Percentiles rank a stretch among this genome's conserved stretches.
Evolutionary conservation across 2,113 vertebrate species (phyloP).

Genomic region (Spilogale gracilis): DNA sequence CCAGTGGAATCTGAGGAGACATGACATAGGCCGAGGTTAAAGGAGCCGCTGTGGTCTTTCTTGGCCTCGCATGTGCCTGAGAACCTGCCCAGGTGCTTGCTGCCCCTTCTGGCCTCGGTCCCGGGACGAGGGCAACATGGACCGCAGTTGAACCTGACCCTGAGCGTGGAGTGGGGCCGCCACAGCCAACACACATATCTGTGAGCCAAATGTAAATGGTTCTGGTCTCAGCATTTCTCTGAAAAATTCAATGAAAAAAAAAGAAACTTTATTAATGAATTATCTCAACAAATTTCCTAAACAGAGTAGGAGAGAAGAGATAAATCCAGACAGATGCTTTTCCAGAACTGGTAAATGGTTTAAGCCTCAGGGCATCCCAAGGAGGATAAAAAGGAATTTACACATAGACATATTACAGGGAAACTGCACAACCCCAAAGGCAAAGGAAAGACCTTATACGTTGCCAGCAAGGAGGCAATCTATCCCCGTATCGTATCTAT

Average conservation of each 20-base stretch:
- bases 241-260: neutral
- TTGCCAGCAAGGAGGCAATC: neutral
- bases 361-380: neutral
- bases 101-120: neutral
- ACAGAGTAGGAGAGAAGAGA: neutral
- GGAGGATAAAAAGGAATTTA: constrained; percentile 31
- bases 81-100: neutral
- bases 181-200: neutral
- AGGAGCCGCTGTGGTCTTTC: neutral
- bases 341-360: neutral
- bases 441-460: neutral
- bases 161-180: neutral
- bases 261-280: neutral
- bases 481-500: too few relatives aligned
- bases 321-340: neutral
- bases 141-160: neutral
- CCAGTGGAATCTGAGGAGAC: neutral
- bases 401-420: neutral
- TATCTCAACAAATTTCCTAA: neutral
- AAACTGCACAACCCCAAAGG: neutral
- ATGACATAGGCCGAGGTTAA: neutral
- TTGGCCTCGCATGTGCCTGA: neutral
- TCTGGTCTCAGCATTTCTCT: neutral
- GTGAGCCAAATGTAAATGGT: neutral
- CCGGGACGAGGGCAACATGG: neutral